Evolutionary conservation across 2,888 invertebrate genomes (phyloP), one percentile per base, ranked within the genome.

Genomic region (Coleophora flavipennella): DNA sequence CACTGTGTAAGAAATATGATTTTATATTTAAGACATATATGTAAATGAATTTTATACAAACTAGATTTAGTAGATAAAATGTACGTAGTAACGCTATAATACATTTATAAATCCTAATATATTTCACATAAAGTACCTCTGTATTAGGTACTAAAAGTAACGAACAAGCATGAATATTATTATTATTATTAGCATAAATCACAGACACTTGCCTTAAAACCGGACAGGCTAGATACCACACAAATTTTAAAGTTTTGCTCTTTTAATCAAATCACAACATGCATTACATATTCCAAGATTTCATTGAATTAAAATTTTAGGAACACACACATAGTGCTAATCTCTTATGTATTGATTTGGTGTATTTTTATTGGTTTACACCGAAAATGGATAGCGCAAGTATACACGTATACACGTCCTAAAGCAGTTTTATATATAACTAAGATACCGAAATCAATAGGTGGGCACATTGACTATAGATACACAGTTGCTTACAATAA

Each of bases 381-480:
- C 13, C 13, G 8, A 12, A 32, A 32, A 32, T 32, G 13, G 6
- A 32, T 13, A 11, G 9, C 8, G 3, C 13, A 33, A 33, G 20
- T 20, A 20, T 6, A 20, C 20, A 20, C 8, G 14, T 14, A 49
- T 48, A 53, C 31, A 45, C 50, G 46, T 52, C 50, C 55, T 56
- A 48, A 59, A 53, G 48, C 43, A 55, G 56, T 55, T 59, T 49
- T 53, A 58, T 59, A 58, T 59, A 50, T 53, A 59, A 62, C 59
- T 64, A 62, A 63, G 57, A 61, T 57, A 67, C 55, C 63, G 58
- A 69, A 65, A 62, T 64, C 64, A 53, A 61, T 59, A 79, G 79
- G 81, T 80, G 80, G 81, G 81, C 66, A 69, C 62, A 67, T 66
- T 79, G 79, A 78, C 79, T 79, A 79, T 55, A 71, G 55, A 58